Evolutionary conservation across 2,113 vertebrate genomes (phyloP), one percentile per base, ranked within the genome.

Genomic region (Scophthalmus maximus): DNA sequence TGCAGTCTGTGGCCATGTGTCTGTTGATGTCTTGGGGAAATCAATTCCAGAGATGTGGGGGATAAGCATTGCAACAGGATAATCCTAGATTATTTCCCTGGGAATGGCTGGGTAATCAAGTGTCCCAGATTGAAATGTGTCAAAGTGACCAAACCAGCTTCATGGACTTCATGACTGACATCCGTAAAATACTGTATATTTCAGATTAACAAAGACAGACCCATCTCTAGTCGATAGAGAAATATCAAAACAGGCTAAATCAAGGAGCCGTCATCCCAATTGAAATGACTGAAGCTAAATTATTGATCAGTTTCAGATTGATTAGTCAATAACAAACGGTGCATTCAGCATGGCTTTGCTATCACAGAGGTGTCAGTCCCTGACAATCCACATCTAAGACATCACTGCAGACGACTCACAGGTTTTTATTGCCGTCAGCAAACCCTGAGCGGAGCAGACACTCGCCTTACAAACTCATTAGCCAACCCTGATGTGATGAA

Each of bases 31-130:
- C 83, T 86, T 84, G 81, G 69, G 74, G 57, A 90, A 91, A 90
- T 89, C 83, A 68, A 82, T 90, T 86, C 79, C 71, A 81, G 86
- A 82, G 79, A 87, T 86, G 78, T 82, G 67, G 68, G 52, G 68
- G 69, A 85, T 87, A 85, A 86, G 75, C 65, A 82, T 71, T 53
- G 83, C 76, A 84, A 82, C 25, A 36, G 78, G 84, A 88, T 92
- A 90, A 92, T 91, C 87, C 87, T 14, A 82, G 87, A 92, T 91
- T 91, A 91, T 89, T 87, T 87, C 82, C 71, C 75, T 76, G 76
- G 75, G 83, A 90, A 91, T 88, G 87, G 83, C 78, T 88, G 77
- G 63, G 72, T 86, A 90, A 74, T 90, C 73, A 85, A 83, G 86
- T 85, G 78, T 29, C 74, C 64, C 56, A 79, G 77, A 88, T 81